Evolutionary conservation across 2,797 vertebrate genomes (phyloP).

Genomic region (Cossypha caffra): DNA sequence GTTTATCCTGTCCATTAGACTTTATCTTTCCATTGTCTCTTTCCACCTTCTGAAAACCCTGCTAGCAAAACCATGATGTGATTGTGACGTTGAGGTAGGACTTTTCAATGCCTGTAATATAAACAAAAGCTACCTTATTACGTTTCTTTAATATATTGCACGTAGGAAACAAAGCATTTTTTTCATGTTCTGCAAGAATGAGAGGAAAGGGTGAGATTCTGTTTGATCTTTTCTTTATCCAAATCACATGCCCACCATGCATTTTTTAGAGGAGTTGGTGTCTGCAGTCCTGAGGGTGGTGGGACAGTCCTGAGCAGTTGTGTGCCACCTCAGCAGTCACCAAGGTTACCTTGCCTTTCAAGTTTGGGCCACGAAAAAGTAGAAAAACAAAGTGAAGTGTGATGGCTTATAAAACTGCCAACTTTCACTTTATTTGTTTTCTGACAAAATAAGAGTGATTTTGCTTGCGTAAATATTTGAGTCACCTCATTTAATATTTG

Average conservation of each 20-base stretch:
- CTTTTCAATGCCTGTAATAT: not conserved
- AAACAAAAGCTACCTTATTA: not conserved
- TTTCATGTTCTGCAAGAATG: not conserved
- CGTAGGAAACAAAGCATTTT: not conserved
- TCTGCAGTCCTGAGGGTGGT: not conserved
- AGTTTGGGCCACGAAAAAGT: not conserved
- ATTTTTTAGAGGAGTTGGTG: not conserved
- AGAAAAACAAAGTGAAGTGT: conserved; percentile 28
- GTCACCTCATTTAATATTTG: conserved; percentile 43
- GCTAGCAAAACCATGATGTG: not conserved
- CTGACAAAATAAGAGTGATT: conserved; percentile 31
- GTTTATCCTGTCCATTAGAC: not conserved
- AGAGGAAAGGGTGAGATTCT: not conserved
- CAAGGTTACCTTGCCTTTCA: conserved; percentile 4
- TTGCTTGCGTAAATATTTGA: conserved; percentile 16
- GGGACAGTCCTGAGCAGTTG: not conserved
- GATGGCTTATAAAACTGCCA: conserved; percentile 59
- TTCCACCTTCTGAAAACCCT: not conserved
- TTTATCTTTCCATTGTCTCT: not conserved
- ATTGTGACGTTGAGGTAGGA: not conserved
- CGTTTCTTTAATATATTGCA: not conserved
- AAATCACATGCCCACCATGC: rapidly evolving
- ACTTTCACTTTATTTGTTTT: conserved; percentile 58
- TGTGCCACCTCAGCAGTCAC: not conserved
- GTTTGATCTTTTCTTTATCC: not conserved